Conservation (phyloP, 2,797 vertebrate species). For the Sternotherus odoratus region DNA sequence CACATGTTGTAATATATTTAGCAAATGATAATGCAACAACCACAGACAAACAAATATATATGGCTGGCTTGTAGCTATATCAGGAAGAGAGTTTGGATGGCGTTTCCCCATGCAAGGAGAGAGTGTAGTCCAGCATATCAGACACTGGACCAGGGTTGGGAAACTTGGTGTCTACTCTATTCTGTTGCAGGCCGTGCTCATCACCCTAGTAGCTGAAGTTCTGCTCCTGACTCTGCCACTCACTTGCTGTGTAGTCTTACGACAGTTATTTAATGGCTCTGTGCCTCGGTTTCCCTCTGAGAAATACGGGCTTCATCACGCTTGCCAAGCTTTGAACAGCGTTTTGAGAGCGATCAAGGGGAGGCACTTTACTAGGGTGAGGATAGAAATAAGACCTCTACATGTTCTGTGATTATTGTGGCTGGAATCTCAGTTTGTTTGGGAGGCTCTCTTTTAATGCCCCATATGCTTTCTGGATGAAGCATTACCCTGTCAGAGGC, state of each 20-base stretch:
- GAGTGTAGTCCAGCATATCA: not conserved
- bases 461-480: not conserved
- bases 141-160: not conserved
- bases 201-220: not conserved
- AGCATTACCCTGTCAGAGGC: not conserved
- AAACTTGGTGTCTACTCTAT: not conserved
- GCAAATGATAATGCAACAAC: constrained; percentile 23
- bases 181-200: not conserved
- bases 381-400: not conserved
- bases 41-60: not conserved
- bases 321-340: not conserved
- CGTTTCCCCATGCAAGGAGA: not conserved
- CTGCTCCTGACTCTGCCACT: not conserved
- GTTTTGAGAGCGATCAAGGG: not conserved
- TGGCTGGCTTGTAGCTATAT: constrained; percentile 6
- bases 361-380: not conserved
- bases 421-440: not conserved
- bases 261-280: not conserved
- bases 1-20: constrained; percentile 46
- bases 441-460: not conserved
- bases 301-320: accelerated
- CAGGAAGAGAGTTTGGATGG: not conserved
- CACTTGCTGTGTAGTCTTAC: accelerated
- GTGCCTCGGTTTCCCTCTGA: not conserved
- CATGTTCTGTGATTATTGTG: not conserved